These are phyloP conservation scores for Etheostoma perlongum DNA, from an alignment of 2,797 vertebrate species.

Conservation along the genomic window DNA sequence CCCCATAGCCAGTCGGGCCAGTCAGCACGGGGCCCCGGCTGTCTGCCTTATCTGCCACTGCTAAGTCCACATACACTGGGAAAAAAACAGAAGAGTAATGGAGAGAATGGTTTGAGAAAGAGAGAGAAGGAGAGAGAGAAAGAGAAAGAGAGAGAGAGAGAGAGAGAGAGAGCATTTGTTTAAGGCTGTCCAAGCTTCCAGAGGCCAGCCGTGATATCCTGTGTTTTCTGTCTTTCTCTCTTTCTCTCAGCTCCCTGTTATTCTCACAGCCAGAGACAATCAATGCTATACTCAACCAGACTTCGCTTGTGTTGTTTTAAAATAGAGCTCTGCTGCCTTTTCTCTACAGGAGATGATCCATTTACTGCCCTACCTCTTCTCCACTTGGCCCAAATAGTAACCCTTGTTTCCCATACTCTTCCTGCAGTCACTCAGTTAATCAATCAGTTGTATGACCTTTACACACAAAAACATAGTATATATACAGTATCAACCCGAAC, in stretches of 20 bases:
- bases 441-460: conserved; percentile 26
- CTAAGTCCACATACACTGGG: conserved; percentile 75
- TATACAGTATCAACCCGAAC: background rate
- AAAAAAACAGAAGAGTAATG: conserved; percentile 58
- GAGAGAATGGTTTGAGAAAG: conserved; percentile 55
- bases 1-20: conserved; percentile 80
- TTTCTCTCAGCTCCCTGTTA: conserved; percentile 67
- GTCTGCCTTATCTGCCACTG: conserved; percentile 82
- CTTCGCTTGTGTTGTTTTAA: conserved; percentile 90
- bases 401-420: conserved; percentile 17
- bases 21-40: conserved; percentile 85
- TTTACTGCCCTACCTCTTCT: conserved; percentile 65
- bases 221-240: conserved; percentile 68
- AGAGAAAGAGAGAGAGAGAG: conserved; percentile 42
- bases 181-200: conserved; percentile 75
- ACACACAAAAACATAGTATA: background rate
- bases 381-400: conserved; percentile 51
- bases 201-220: conserved; percentile 77
- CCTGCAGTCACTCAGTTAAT: conserved; percentile 1
- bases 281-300: conserved; percentile 91
- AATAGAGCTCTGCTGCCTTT: conserved; percentile 83
- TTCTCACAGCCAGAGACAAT: conserved; percentile 86
- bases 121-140: conserved; percentile 42
- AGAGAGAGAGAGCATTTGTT: conserved; percentile 60
- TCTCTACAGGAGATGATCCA: conserved; percentile 78